These are phyloP conservation scores for Sphenopsis melanotis DNA, from an alignment of 2,797 vertebrate species.

Conservation along the genomic window DNA sequence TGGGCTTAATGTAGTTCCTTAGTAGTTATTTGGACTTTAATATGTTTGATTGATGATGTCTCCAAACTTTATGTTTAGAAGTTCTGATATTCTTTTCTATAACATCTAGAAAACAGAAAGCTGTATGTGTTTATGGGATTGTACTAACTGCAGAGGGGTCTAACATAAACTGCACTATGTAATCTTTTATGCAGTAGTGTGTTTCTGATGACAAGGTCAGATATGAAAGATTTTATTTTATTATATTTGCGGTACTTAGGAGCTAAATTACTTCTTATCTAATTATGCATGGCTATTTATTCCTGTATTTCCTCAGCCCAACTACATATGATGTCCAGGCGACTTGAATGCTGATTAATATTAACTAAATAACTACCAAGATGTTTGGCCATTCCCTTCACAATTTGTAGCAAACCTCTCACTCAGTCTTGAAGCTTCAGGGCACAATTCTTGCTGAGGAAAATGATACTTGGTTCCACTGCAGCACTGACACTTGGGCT, in stretches of 20 bases:
- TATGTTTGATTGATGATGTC: not conserved
- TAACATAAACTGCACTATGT: not conserved
- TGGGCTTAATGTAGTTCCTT: not conserved
- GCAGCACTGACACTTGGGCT: not conserved
- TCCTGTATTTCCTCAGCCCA: not conserved
- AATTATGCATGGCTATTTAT: not conserved
- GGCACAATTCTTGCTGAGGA: not conserved
- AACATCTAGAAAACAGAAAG: not conserved
- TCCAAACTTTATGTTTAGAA: not conserved
- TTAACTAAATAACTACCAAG: not conserved
- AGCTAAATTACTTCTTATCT: not conserved
- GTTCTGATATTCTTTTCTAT: not conserved
- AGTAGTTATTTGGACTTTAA: not conserved
- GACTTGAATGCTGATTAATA: not conserved
- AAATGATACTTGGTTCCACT: not conserved
- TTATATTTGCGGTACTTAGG: not conserved
- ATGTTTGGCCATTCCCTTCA: not conserved
- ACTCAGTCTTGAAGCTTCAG: not conserved
- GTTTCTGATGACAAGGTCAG: not conserved
- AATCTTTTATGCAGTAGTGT: not conserved
- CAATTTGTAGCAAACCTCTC: not conserved
- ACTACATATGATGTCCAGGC: fast-evolving
- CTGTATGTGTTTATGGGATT: not conserved
- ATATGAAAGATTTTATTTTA: not conserved
- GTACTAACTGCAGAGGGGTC: not conserved